Evolutionary conservation across 2,888 invertebrate species (phyloP).

Genomic region (Pherbina coryleti): DNA sequence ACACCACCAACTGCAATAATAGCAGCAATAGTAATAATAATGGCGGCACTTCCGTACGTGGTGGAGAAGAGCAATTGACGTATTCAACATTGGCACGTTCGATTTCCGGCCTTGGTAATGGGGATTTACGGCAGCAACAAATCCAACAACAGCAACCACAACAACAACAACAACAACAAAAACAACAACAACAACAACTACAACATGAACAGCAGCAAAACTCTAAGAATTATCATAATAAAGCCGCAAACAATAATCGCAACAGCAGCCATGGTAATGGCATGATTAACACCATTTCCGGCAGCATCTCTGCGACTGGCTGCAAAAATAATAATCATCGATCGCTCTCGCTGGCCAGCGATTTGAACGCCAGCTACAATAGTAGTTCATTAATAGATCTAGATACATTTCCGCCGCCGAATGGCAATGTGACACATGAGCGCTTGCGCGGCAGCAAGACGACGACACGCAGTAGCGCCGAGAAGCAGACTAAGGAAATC

Average conservation of each 20-base stretch:
- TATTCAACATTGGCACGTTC: constrained; percentile 60
- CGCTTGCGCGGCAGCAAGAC: constrained; percentile 17
- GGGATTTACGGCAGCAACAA: constrained; percentile 36
- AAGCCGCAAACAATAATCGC: background rate
- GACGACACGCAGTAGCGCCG: constrained; percentile 17
- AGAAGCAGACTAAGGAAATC: background rate
- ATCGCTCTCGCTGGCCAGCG: constrained; percentile 51
- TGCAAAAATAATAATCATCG: constrained; percentile 37
- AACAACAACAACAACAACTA: constrained; percentile 20
- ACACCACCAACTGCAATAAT: constrained; percentile 31
- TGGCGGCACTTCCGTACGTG: constrained; percentile 32
- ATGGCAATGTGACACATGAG: constrained; percentile 35
- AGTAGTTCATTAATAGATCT: constrained; percentile 54
- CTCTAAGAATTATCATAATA: too few relatives aligned
- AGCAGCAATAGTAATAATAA: constrained; percentile 46
- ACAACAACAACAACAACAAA: constrained; percentile 15
- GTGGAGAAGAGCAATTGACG: constrained; percentile 50
- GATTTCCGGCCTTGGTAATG: constrained; percentile 39
- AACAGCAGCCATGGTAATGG: constrained; percentile 43
- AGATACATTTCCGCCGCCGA: constrained; percentile 40
- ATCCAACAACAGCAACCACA: constrained; percentile 44
- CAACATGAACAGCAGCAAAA: background rate
- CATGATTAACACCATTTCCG: constrained; percentile 65
- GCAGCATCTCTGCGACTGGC: constrained; percentile 61
- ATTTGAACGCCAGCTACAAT: constrained; percentile 55